A percentile compares a stretch with the other conserved stretches of the same genome.
These are phyloP conservation scores for Glomeris marginata DNA, from an alignment of 2,888 invertebrate species.

Conservation along the genomic window DNA sequence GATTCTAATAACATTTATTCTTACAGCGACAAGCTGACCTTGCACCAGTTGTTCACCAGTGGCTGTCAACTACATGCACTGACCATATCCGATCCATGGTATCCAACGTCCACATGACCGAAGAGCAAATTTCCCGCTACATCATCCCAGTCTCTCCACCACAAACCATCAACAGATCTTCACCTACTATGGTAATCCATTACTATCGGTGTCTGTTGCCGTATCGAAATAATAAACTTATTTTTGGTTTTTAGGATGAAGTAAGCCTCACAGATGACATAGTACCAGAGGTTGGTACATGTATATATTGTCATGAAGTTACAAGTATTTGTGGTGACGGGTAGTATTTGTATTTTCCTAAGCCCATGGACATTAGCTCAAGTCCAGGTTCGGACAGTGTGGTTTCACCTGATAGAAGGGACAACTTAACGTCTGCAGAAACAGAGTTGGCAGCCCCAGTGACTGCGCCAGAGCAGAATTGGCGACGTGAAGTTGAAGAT, in stretches of 20 bases:
- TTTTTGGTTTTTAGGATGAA: no score
- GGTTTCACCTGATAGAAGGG: background rate
- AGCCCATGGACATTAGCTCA: constrained; percentile 1
- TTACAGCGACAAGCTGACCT: constrained; percentile 27
- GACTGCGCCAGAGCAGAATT: no score
- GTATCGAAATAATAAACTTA: no score
- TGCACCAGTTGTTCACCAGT: constrained; percentile 30
- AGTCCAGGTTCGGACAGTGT: background rate
- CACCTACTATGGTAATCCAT: no score
- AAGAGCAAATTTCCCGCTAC: constrained; percentile 21
- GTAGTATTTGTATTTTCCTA: background rate
- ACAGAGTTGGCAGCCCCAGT: background rate
- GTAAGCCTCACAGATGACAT: no score
- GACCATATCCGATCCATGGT: constrained; percentile 17
- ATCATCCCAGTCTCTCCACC: constrained; percentile 18
- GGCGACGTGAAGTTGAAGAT: background rate
- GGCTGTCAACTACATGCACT: constrained; percentile 26
- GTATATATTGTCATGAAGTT: no score
- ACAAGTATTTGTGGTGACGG: no score
- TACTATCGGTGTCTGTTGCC: no score
- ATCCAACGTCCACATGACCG: constrained; percentile 20
- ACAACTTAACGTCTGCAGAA: background rate
- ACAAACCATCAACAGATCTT: no score
- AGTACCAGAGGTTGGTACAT: no score
- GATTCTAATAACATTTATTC: constrained; percentile 4